A percentile compares a stretch with the other conserved stretches of the same genome.
These are phyloP conservation scores for Agonopterix arenella DNA, from an alignment of 2,888 invertebrate species.

Conservation along the genomic window DNA sequence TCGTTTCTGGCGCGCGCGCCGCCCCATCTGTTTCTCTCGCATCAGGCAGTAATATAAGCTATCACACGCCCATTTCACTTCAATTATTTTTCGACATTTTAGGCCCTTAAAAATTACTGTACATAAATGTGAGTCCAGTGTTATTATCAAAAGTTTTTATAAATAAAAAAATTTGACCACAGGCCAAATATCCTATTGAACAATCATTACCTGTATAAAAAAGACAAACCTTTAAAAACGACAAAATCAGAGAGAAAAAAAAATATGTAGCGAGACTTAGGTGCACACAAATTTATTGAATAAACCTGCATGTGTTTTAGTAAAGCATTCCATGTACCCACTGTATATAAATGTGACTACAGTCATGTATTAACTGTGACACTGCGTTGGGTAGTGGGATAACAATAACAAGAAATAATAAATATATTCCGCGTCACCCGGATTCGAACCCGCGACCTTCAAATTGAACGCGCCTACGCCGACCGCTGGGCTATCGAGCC, in stretches of 20 bases:
- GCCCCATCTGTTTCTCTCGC: too few species aligned
- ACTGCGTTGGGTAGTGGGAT: constrained; percentile 53
- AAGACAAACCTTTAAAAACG: too few species aligned
- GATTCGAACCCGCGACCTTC: not conserved
- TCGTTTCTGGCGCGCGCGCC: too few species aligned
- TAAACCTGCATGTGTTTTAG: constrained; percentile 56
- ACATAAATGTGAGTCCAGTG: too few species aligned
- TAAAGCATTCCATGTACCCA: constrained; percentile 48
- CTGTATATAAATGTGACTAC: constrained; percentile 24
- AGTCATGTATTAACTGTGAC: constrained; percentile 27
- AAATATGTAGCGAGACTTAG: constrained; percentile 46
- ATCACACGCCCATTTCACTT: too few species aligned
- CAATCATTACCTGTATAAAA: too few species aligned
- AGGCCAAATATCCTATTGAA: too few species aligned
- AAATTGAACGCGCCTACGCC: not conserved
- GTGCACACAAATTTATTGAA: constrained; percentile 52
- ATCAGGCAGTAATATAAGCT: too few species aligned
- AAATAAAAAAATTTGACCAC: too few species aligned
- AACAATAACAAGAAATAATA: not conserved
- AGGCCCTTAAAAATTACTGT: too few species aligned
- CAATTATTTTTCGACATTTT: too few species aligned
- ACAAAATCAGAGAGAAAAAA: not conserved
- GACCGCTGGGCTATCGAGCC: not conserved
- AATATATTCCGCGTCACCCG: not conserved
- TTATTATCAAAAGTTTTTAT: too few species aligned